Evolutionary conservation across 2,113 vertebrate species (phyloP).

Genomic region (Nerophis lumbriciformis): DNA sequence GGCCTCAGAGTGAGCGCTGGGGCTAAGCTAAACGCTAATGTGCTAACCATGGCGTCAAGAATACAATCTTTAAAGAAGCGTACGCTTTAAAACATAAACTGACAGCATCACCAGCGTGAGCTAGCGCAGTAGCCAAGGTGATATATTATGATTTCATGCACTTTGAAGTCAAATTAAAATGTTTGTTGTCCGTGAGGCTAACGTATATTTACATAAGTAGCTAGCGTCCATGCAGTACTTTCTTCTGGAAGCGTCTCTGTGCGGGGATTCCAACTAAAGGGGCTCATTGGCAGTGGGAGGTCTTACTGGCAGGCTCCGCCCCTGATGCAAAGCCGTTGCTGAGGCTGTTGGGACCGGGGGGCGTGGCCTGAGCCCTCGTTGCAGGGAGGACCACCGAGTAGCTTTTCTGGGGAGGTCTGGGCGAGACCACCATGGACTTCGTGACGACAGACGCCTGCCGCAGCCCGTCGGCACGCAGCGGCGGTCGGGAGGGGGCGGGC

Average conservation of each 20-base stretch:
- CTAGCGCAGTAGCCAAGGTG: background rate
- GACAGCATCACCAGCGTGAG: background rate
- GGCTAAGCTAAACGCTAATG: background rate
- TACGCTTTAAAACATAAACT: background rate
- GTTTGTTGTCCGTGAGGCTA: background rate
- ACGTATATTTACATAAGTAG: background rate
- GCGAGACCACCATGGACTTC: conserved; percentile 52
- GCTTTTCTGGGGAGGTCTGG: conserved; percentile 62
- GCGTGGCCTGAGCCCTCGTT: conserved; percentile 28
- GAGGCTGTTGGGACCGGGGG: conserved; percentile 63
- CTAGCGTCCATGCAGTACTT: too few species aligned
- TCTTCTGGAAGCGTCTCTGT: background rate
- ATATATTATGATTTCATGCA: background rate
- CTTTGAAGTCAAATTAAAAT: background rate
- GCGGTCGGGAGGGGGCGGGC: conserved; percentile 52
- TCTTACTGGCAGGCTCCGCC: conserved; percentile 51
- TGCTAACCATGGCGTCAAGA: background rate
- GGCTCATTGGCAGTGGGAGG: conserved; percentile 61
- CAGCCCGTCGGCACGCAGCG: conserved; percentile 60
- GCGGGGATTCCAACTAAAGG: background rate
- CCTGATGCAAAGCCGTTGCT: conserved; percentile 65
- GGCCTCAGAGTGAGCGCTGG: background rate
- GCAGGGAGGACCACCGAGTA: conserved; percentile 49
- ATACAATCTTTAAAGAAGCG: background rate
- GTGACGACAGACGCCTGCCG: conserved; percentile 61